A percentile compares a stretch with the other conserved stretches of the same genome.
These are phyloP conservation scores for Metopolophium dirhodum DNA, from an alignment of 1,140 invertebrate species.

Conservation along the genomic window DNA sequence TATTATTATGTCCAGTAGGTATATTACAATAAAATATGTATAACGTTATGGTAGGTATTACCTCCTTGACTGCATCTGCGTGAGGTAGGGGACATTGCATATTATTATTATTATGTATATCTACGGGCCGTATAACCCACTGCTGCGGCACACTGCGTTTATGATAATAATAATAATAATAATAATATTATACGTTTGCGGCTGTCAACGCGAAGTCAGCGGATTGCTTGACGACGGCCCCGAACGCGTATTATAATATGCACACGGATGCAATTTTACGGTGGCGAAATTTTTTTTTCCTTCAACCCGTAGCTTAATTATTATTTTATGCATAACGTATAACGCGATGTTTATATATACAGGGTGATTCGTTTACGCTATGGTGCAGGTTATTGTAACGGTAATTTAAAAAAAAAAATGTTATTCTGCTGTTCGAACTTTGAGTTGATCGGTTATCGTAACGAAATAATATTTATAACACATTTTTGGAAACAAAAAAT, in stretches of 20 bases:
- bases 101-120: not conserved
- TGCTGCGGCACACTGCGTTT: not conserved
- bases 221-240: not conserved
- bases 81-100: constrained; percentile 3
- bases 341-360: not conserved
- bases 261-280: constrained; percentile 7
- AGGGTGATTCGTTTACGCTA: not conserved
- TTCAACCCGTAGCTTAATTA: not conserved
- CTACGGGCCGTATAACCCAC: not conserved
- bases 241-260: not conserved
- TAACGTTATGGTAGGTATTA: not conserved
- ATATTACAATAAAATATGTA: not conserved
- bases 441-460: not conserved
- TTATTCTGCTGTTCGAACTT: not conserved
- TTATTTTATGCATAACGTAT: not conserved
- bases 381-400: too few relatives aligned
- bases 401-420: too few relatives aligned
- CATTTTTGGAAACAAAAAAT: not conserved
- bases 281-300: not conserved
- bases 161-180: not conserved
- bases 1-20: too few relatives aligned
- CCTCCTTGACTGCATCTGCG: not conserved
- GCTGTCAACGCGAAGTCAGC: constrained; percentile 29
- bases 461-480: not conserved
- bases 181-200: not conserved